phyloP scores from a whole-genome alignment of 2,797 vertebrate genomes.

The Eulemur mongoz region DNA sequence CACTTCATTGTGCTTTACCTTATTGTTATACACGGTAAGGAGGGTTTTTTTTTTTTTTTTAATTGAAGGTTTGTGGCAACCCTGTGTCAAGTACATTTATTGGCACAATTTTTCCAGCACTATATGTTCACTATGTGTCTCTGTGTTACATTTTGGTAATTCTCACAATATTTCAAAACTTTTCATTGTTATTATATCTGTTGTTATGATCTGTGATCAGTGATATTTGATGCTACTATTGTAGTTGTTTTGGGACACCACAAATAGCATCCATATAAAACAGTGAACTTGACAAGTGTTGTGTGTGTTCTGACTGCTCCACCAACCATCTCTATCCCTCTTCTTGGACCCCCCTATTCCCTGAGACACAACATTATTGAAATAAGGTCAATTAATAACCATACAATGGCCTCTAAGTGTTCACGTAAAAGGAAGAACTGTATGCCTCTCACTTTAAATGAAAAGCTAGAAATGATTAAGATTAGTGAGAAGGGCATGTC shows the following conservation, averaged over 20 bases:
- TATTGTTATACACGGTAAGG: background rate
- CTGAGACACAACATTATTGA: background rate
- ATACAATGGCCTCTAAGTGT: background rate
- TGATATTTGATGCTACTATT: background rate
- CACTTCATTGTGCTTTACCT: too few species aligned
- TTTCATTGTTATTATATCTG: background rate
- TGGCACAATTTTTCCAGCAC: background rate
- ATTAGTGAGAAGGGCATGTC: background rate
- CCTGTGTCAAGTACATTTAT: background rate
- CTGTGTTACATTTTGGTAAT: background rate
- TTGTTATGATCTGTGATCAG: background rate
- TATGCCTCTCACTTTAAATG: background rate
- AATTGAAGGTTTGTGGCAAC: background rate
- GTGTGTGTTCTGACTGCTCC: background rate
- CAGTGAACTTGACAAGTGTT: background rate
- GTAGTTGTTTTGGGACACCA: background rate
- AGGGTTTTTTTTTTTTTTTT: too few species aligned
- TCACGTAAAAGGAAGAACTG: background rate
- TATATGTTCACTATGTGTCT: background rate
- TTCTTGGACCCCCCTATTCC: background rate
- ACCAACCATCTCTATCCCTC: background rate
- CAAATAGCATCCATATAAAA: too few species aligned
- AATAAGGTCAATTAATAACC: background rate
- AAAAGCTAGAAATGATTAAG: background rate
- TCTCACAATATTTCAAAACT: background rate